These are phyloP conservation scores for Lepidochrysops patricia DNA, from an alignment of 2,888 invertebrate species.

Conservation along the genomic window DNA sequence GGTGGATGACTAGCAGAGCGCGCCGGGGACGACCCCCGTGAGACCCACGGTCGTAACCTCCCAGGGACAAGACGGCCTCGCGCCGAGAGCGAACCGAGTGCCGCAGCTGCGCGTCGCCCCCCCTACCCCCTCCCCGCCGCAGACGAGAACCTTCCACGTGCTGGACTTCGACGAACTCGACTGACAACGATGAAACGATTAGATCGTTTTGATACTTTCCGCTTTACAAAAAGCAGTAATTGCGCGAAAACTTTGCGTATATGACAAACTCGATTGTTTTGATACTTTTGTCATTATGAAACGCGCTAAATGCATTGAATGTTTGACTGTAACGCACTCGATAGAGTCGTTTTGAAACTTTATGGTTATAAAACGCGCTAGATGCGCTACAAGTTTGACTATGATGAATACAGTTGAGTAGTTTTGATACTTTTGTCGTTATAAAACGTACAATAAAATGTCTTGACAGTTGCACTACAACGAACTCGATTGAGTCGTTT, in stretches of 20 bases:
- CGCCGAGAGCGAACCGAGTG: constrained; percentile 35
- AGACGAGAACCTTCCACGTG: neutral
- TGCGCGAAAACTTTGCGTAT: too few species aligned
- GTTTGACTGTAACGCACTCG: too few species aligned
- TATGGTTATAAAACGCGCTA: too few species aligned
- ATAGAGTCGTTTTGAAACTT: neutral
- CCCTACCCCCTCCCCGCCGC: neutral
- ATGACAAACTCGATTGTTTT: too few species aligned
- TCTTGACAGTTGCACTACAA: too few species aligned
- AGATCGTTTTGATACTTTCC: neutral
- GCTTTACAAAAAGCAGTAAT: too few species aligned
- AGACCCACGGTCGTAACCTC: constrained; percentile 40
- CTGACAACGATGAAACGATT: neutral
- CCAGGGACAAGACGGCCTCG: constrained; percentile 38
- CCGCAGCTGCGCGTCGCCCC: constrained; percentile 3
- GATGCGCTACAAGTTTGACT: too few species aligned
- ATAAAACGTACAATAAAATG: too few species aligned
- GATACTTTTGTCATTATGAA: too few species aligned
- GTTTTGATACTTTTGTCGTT: neutral
- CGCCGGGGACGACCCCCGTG: constrained; percentile 45
- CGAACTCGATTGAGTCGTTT: neutral
- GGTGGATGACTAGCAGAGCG: constrained; percentile 80
- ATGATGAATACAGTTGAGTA: neutral
- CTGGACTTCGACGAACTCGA: constrained; percentile 10
- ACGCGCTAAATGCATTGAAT: too few species aligned